phyloP scores from a whole-genome alignment of 2,797 vertebrate genomes.

The Muraenolepis orangiensis region DNA sequence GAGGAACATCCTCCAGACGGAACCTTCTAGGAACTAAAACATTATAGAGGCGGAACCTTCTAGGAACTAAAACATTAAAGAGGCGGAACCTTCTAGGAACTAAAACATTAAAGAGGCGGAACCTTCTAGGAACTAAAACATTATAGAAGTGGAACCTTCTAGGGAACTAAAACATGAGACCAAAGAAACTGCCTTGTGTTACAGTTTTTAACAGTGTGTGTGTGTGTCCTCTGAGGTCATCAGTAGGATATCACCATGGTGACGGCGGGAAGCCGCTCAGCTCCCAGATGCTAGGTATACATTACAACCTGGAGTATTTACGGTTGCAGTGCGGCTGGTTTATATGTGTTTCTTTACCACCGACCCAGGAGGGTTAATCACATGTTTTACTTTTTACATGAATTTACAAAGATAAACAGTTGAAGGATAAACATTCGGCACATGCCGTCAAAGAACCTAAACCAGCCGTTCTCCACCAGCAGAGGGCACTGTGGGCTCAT shows the following conservation, averaged over 20 bases:
- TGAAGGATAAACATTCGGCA: neutral
- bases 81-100: no score
- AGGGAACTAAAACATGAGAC: neutral
- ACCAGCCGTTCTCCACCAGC: conserved; percentile 49
- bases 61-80: neutral
- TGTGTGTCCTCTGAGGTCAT: conserved; percentile 28
- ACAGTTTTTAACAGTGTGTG: neutral
- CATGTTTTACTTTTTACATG: neutral
- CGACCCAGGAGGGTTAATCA: neutral
- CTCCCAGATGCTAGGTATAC: conserved; percentile 31
- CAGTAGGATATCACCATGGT: conserved; percentile 59
- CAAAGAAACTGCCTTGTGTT: neutral
- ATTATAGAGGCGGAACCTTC: neutral
- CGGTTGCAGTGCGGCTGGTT: neutral
- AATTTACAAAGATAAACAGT: neutral
- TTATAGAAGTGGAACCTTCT: neutral
- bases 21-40: neutral
- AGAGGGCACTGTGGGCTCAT: conserved; percentile 54
- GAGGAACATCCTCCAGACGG: neutral
- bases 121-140: no score
- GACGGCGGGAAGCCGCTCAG: conserved; percentile 53
- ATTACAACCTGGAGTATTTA: neutral
- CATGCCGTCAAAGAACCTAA: neutral
- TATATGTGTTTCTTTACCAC: neutral
- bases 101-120: no score